Base-by-base conservation (phyloP, 2,797 vertebrate species). In the Vireo griseus region DNA sequence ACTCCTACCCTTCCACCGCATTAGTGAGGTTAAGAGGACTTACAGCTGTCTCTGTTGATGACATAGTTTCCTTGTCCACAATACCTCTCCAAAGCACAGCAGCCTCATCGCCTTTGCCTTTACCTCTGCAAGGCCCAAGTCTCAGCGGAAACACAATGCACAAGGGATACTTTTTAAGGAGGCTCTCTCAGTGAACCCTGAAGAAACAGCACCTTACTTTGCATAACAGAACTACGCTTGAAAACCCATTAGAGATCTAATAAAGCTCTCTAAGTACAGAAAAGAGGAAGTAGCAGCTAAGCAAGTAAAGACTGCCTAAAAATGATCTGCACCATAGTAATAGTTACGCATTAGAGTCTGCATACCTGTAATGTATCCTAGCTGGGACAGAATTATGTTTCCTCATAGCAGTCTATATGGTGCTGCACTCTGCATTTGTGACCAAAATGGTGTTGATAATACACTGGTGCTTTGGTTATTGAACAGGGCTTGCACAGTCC, bases 211-310 rank as follows among this genome's bases (percentile, higher is more conserved):
- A 80, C 42, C 66, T 61, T 75, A 75, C 17, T 95, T 96, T 95
- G 91, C 91, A 89, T 93, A 93, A 82, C 24, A 55, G 54, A 94
- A 79, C 33, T 58, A 47, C 76, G 37, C 75, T 69, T 72, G 77
- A 96, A 96, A 92, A 40, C 22, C 31, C 25, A 25, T 58, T 44
- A 76, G 67, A 66, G 22, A 69, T 66, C 69, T 66, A 92, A 68
- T 48, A 78, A 75, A 54, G 4, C 16, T 75, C 45, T 59, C 10
- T 13, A 42, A 2, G 2, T 31, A 75, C 20, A 82, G 51, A 82
- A 85, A 96, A 84, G 18, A 87, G 54, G 88, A 92, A 92, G 67
- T 65, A 42, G 33, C 21, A 54, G 58, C 35, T 44, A 81, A 65
- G 29, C 19, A 44, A 40, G 16, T 22, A 31, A 72, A 51, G 40